phyloP scores from a whole-genome alignment of 2,888 invertebrate species.

The Rhaphigaster nebulosa region DNA sequence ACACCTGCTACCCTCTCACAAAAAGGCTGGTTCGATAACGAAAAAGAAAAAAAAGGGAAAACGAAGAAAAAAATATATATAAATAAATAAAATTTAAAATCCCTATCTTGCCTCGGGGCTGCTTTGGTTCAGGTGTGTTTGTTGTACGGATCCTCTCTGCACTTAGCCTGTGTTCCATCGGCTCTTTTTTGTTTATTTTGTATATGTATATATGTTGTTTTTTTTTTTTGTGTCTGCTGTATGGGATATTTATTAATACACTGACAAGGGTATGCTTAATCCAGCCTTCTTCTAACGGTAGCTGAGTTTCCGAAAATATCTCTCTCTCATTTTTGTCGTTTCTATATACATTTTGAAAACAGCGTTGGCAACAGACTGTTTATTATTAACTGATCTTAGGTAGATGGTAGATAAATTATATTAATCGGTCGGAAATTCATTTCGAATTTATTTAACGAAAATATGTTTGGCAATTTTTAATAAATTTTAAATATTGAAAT shows the following conservation, averaged over 20 bases:
- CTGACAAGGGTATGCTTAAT: neutral
- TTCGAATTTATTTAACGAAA: too few relatives aligned
- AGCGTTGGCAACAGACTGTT: too few relatives aligned
- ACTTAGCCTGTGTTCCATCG: neutral
- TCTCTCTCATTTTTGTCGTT: neutral
- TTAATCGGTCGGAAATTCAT: too few relatives aligned
- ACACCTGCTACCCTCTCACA: constrained; percentile 51
- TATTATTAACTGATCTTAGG: too few relatives aligned
- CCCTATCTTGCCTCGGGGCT: neutral
- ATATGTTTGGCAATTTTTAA: too few relatives aligned
- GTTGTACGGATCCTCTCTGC: neutral
- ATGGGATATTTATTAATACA: neutral
- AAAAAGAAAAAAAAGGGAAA: constrained; percentile 39
- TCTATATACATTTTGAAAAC: neutral
- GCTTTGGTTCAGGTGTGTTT: neutral
- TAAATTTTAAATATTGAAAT: too few relatives aligned
- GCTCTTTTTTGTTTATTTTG: neutral
- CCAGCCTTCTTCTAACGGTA: neutral
- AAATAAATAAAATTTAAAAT: constrained; percentile 14
- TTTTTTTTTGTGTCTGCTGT: neutral
- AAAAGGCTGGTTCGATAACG: constrained; percentile 21
- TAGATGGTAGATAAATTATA: too few relatives aligned
- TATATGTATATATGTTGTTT: neutral
- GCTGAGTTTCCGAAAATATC: neutral
- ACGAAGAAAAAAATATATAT: constrained; percentile 39